Conservation (phyloP, 2,113 vertebrate genomes). For the Alethe diademata region DNA sequence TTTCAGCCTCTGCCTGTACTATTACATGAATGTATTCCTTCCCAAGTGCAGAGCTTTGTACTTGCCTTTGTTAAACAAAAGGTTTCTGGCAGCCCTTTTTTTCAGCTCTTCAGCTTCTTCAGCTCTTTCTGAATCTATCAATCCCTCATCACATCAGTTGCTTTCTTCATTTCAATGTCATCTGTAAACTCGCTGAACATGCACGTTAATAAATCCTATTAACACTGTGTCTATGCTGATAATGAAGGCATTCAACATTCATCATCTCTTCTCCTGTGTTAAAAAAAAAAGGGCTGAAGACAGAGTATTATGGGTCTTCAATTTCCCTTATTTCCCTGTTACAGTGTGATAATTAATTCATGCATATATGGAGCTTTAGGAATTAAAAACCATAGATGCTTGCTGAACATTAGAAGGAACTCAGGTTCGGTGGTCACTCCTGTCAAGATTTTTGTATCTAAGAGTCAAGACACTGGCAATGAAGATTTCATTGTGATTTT, state of each 20-base stretch:
- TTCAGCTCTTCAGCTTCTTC: not conserved
- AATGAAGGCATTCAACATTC: constrained; percentile 20
- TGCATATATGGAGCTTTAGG: not conserved
- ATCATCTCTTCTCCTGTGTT: not conserved
- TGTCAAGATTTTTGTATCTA: not conserved
- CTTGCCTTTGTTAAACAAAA: not conserved
- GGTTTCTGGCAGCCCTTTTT: not conserved
- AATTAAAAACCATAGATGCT: not conserved
- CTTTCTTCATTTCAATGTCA: not conserved
- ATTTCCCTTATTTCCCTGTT: constrained; percentile 1
- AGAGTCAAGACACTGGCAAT: not conserved
- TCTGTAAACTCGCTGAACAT: not conserved
- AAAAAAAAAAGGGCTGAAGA: not conserved
- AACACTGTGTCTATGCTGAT: not conserved
- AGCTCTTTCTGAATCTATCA: not conserved
- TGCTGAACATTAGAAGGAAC: not conserved
- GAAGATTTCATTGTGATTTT: not conserved
- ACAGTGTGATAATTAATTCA: not conserved
- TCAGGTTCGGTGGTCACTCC: not conserved
- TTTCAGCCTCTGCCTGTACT: not conserved
- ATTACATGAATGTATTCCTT: not conserved
- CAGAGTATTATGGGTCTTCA: not conserved
- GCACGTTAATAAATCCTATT: not conserved
- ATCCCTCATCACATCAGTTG: not conserved
- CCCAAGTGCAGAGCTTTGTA: not conserved